Conservation (phyloP, 1,140 invertebrate species). For the Asbolus verrucosus region DNA sequence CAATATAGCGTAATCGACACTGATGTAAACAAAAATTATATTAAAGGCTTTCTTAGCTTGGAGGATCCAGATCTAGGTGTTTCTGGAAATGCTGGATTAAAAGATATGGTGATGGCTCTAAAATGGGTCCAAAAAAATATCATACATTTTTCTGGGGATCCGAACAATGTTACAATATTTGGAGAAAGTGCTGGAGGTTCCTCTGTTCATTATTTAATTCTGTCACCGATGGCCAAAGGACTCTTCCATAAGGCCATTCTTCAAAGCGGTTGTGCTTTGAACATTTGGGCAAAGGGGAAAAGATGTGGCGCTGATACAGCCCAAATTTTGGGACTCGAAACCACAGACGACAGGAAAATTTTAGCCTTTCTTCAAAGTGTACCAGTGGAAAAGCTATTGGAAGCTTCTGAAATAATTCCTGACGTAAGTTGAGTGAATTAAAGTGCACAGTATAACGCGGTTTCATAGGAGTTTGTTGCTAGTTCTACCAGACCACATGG, state of each 20-base stretch:
- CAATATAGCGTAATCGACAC: too few relatives aligned
- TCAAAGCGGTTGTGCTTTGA: slow-evolving; percentile 71
- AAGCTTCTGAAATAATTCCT: slow-evolving; percentile 60
- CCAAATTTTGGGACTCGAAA: slow-evolving; percentile 20
- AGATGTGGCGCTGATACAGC: neutral
- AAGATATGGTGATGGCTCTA: slow-evolving; percentile 70
- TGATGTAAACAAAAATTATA: neutral
- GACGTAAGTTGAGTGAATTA: slow-evolving; percentile 56
- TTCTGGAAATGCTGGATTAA: slow-evolving; percentile 73
- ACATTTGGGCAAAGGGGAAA: slow-evolving; percentile 65
- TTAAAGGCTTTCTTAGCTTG: slow-evolving; percentile 54
- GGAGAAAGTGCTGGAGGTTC: slow-evolving; percentile 68
- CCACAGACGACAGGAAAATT: slow-evolving; percentile 48
- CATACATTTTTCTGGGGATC: slow-evolving; percentile 66
- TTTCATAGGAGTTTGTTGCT: neutral
- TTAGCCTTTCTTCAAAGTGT: slow-evolving; percentile 49
- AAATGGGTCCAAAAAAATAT: slow-evolving; percentile 71
- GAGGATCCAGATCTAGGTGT: slow-evolving; percentile 63
- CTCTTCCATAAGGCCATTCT: slow-evolving; percentile 72
- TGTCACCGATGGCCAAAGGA: slow-evolving; percentile 53
- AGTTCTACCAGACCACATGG: slow-evolving; percentile 50
- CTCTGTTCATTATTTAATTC: slow-evolving; percentile 53
- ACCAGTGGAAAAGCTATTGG: slow-evolving; percentile 62
- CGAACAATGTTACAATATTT: slow-evolving; percentile 63
- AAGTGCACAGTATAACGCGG: neutral